These are phyloP conservation scores for Centroberyx gerrardi DNA, from an alignment of 2,797 vertebrate species.

Conservation along the genomic window DNA sequence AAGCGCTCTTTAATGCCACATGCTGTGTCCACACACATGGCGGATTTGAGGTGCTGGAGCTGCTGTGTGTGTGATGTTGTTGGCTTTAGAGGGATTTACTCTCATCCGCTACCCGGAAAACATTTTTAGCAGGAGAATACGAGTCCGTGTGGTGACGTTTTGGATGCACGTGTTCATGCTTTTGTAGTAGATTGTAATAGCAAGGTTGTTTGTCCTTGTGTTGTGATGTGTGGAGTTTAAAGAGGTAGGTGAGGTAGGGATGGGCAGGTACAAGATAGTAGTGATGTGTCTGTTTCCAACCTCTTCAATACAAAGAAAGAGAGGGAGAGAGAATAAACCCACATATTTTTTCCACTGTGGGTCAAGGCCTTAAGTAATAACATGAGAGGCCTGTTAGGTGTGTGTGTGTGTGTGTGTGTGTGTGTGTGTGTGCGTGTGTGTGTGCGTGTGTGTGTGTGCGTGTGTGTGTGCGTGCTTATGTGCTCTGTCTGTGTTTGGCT, in stretches of 20 bases:
- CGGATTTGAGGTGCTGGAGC: not conserved
- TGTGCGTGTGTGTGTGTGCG: not conserved
- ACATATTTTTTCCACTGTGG: not conserved
- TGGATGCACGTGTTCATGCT: not conserved
- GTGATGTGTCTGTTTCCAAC: not conserved
- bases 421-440: not conserved
- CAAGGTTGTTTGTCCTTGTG: no score
- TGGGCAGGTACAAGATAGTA: not conserved
- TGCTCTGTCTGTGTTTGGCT: not conserved
- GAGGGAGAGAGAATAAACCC: constrained; percentile 6
- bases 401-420: not conserved
- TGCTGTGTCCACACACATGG: no score
- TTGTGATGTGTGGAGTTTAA: no score
- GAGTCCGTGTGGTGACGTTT: not conserved
- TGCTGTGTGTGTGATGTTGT: not conserved
- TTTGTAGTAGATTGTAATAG: no score
- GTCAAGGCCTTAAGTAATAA: not conserved
- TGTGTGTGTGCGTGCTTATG: constrained; percentile 8
- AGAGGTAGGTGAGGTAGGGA: not conserved
- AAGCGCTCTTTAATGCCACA: no score
- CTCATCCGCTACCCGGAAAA: no score
- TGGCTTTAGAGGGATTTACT: no score
- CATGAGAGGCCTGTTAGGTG: not conserved
- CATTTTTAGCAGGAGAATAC: no score
- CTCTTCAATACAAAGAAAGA: not conserved